These are phyloP conservation scores for Paguma larvata DNA, from an alignment of 2,797 vertebrate genomes.

Conservation along the genomic window DNA sequence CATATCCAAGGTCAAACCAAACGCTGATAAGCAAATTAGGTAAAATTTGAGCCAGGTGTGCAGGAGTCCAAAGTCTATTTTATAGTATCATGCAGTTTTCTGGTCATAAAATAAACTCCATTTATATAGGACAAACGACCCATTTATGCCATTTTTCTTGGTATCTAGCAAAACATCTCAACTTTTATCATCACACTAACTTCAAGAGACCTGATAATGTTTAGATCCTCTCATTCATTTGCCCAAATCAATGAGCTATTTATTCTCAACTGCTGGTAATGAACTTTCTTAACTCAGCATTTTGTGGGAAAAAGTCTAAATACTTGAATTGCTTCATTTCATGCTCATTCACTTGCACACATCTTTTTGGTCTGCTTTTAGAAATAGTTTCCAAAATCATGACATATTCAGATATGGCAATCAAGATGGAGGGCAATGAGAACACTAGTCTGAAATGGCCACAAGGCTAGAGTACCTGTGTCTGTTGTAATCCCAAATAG, in stretches of 20 bases:
- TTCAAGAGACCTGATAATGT: constrained; percentile 50
- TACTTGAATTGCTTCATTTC: constrained; percentile 72
- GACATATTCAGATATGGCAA: constrained; percentile 72
- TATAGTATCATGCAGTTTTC: not conserved
- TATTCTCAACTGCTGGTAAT: constrained; percentile 70
- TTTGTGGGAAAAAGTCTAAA: constrained; percentile 64
- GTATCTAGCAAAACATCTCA: constrained; percentile 33
- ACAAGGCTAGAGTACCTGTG: constrained; percentile 28
- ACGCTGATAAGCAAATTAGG: not conserved
- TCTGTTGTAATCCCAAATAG: not conserved
- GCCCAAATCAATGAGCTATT: constrained; percentile 63
- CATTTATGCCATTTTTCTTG: constrained; percentile 16
- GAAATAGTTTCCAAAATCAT: constrained; percentile 73
- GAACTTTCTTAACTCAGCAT: constrained; percentile 66
- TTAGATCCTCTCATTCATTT: constrained; percentile 62
- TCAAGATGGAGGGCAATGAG: constrained; percentile 64
- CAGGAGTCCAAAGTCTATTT: not conserved
- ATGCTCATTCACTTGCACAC: constrained; percentile 50
- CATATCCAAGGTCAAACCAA: constrained; percentile 26
- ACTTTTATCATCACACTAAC: constrained; percentile 42
- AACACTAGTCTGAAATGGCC: constrained; percentile 43
- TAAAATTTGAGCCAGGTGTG: constrained; percentile 22
- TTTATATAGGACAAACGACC: not conserved
- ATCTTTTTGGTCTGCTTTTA: constrained; percentile 64
- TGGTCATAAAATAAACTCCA: not conserved